Base-by-base conservation (phyloP, 2,113 vertebrate genomes). In the Oplegnathus fasciatus region DNA sequence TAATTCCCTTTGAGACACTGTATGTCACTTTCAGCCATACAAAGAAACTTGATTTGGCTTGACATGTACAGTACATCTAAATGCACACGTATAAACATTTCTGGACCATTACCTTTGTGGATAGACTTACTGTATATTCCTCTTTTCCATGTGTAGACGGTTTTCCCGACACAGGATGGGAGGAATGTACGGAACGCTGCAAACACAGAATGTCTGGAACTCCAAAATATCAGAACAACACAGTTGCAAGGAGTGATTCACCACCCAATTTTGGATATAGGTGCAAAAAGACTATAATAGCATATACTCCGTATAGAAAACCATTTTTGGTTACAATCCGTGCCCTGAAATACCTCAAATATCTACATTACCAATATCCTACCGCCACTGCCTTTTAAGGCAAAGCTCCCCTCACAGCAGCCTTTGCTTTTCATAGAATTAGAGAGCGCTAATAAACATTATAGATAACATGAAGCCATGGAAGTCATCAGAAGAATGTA, bases 151-250 rank as follows among this genome's bases (percentile, higher is more conserved):
- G 14, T 68, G 62, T 32, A 4, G 77, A 62, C 71, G 2, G 57
- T 46, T 75, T 88, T 82, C 81, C 83, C 24, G 50, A 42, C 73
- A 85, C 60, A 52, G 68, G 79, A 42, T 14, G 6, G 10, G 18
- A 28, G 1, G 20, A 62, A 24, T 5, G 9, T 28, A 58, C 46
- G 64, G 76, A 28, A 20, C 46, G 44, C 52, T 75, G 83, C 26
- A 65, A 78, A 28, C 70, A 1, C 34, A 61, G 89, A 86, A 84
- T 86, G 81, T 84, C 57, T 67, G 69, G 58, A 83, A 57, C 26
- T 65, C 30, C 1, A 9, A 34, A 55, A 65, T 22, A 61, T 72
- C 26, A 1, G 48, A 70, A 44, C 3, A 34, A 52, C 18, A 40
- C 17, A 42, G 32, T 17, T 46, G 4, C 11, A 32, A 44, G 32